Evolutionary conservation across 2,113 vertebrate genomes (phyloP), one percentile per base, ranked within the genome.

Genomic region (Notiomystis cincta): DNA sequence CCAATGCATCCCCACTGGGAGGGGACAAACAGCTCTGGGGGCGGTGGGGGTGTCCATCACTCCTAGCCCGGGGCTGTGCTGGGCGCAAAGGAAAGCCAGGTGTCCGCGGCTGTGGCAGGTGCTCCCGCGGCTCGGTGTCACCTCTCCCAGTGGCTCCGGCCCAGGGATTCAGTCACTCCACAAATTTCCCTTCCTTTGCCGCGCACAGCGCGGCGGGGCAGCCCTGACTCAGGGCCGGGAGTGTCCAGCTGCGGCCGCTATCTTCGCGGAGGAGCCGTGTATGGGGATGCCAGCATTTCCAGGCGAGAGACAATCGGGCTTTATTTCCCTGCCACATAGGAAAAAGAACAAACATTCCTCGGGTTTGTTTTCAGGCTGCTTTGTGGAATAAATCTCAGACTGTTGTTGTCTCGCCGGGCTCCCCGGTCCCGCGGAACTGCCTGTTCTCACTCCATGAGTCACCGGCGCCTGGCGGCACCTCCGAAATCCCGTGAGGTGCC

Each of bases 281-380:
- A 84, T 45, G 67, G 38, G n/a, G 78, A 11, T 96, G 95, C 91
- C 96, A 97, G 90, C 95, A 77, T 80, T 94, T 96, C 95, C 95
- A 93, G 88, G 89, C 40, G 13, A 73, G 67, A 96, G 82, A 96
- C 95, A 97, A 96, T 97, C 45, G 56, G 24, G 79, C 95, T 96
- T 96, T 91, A 90, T 96, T 96, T 96, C 93, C 85, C 85, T 66
- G 85, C 90, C 90, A 85, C 92, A 81, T 23, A 93, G 92, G 95
- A 93, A 93, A 96, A 96, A 94, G 81, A 95, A 96, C 86, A 95
- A 94, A 96, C 93, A 93, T 96, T 97, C 93, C 87, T 94, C 0
- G 82, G 90, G 76, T 86, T 95, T 96, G 96, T 95, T 96, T 96
- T 92, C 90, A 90, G 92, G 82, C 90, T 75, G 95, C 92, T 94